Evolutionary conservation across 2,888 invertebrate species (phyloP), one percentile per base, ranked within the genome.

Genomic region (Diarsia mendica): DNA sequence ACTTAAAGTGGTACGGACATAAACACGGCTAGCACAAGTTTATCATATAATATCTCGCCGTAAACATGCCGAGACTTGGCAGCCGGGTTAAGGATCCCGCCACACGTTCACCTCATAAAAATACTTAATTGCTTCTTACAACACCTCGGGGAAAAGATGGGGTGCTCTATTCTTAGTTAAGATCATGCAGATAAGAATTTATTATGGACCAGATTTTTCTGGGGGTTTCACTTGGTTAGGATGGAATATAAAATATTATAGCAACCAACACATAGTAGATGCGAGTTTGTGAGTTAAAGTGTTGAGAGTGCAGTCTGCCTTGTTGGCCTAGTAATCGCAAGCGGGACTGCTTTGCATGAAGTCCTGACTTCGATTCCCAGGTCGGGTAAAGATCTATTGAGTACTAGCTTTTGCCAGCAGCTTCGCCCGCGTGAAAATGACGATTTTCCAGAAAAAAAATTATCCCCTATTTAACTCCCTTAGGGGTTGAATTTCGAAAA

Each of bases 61-160:
- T 79, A 79, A 79, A 79, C 79, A 79, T 69, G 83, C 65, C 70
- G 53, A 65, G 83, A 69, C 48, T 84, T 80, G 66, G 82, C 69
- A 69, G 85, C 65, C 51, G 75, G 81, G 85, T 75, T 81, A 81
- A 81, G 60, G 75, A 74, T 81, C 69, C 66, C 46, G 66, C 82
- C 81, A 74, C 82, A 84, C 85, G 80, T 81, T 84, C 81, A 75
- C 85, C 85, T 85, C 85, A 74, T 81, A 81, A 81, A 81, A 81
- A 85, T 69, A 66, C 63, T 75, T 81, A 81, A 81, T 81, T 81
- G 82, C 85, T 85, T 82, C 81, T 79, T 83, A 79, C 75, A 81
- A 79, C 81, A 75, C 84, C 80, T 80, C 55, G 65, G 81, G 80
- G 80, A 84, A 83, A 69, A 73, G 69, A 69, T 72, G 79, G 79